Percentiles rank a stretch among this genome's conserved stretches.
Evolutionary conservation across 2,797 vertebrate species (phyloP).

Genomic region (Sebastes umbrosus): DNA sequence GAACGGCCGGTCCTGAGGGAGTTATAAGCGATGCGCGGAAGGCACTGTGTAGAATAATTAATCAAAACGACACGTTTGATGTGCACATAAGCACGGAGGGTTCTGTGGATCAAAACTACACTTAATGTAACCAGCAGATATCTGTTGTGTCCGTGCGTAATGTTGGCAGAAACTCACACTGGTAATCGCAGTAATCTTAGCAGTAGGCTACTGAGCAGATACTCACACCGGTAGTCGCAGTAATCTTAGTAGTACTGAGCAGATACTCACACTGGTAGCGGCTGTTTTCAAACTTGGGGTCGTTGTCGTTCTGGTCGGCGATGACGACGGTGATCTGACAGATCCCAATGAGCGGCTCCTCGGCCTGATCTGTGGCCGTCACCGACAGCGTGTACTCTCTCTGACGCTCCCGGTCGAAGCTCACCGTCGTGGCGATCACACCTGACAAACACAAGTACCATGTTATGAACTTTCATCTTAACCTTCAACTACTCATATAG

Average conservation of each 20-base stretch:
- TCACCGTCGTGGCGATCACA: conserved; percentile 82
- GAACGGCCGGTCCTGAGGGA: too few relatives aligned
- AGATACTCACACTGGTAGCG: conserved; percentile 67
- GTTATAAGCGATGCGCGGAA: too few relatives aligned
- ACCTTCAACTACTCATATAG: background rate
- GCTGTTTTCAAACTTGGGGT: conserved; percentile 91
- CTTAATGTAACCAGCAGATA: too few relatives aligned
- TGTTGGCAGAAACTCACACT: background rate
- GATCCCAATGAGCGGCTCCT: conserved; percentile 88
- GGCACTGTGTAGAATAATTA: too few relatives aligned
- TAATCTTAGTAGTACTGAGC: background rate
- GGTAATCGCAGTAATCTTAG: too few relatives aligned
- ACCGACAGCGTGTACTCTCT: conserved; percentile 85
- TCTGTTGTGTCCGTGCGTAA: too few relatives aligned
- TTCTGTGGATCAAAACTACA: too few relatives aligned
- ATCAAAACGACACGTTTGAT: too few relatives aligned
- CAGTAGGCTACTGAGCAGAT: too few relatives aligned
- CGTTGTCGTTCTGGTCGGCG: conserved; percentile 90
- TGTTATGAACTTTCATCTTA: background rate
- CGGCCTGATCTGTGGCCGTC: conserved; percentile 88
- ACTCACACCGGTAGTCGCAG: background rate
- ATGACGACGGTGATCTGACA: conserved; percentile 87
- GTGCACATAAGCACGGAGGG: too few relatives aligned
- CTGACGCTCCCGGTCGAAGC: conserved; percentile 90
- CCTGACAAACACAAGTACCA: conserved; percentile 68